Conservation (phyloP, 2,113 vertebrate species). For the Pipa parva region DNA sequence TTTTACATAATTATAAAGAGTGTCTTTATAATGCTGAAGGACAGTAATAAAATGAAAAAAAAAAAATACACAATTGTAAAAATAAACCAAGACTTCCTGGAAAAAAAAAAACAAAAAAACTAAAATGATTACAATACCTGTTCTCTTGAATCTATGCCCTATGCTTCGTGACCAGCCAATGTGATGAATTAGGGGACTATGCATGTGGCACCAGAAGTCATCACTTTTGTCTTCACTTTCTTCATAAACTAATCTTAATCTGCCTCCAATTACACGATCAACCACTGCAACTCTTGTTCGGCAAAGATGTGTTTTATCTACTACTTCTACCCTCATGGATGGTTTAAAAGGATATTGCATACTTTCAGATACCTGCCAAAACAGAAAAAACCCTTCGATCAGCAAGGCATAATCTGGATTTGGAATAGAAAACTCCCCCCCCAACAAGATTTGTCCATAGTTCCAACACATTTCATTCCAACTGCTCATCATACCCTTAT, state of each 20-base stretch:
- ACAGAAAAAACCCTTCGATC: constrained; percentile 31
- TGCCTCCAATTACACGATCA: constrained; percentile 88
- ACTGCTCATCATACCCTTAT: no score
- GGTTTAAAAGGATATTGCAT: constrained; percentile 95
- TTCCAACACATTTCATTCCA: no score
- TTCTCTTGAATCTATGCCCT: constrained; percentile 95
- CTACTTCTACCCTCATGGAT: constrained; percentile 94
- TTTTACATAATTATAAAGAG: no score
- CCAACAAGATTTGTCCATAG: no score
- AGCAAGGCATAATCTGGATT: no score
- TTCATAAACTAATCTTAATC: constrained; percentile 87
- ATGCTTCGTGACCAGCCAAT: constrained; percentile 96
- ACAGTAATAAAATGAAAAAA: no score
- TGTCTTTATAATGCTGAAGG: no score
- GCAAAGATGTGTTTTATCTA: constrained; percentile 95
- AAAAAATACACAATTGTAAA: no score
- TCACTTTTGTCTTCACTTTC: constrained; percentile 90
- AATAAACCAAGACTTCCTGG: no score
- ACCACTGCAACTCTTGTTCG: constrained; percentile 91
- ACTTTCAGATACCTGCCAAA: constrained; percentile 82
- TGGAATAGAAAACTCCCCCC: no score
- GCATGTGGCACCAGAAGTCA: constrained; percentile 99
- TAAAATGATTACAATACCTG: constrained; percentile 76
- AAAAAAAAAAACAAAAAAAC: no score
- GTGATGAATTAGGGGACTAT: constrained; percentile 90